These are phyloP conservation scores for Protodeltote pygarga DNA, from an alignment of 2,888 invertebrate species.

Conservation along the genomic window DNA sequence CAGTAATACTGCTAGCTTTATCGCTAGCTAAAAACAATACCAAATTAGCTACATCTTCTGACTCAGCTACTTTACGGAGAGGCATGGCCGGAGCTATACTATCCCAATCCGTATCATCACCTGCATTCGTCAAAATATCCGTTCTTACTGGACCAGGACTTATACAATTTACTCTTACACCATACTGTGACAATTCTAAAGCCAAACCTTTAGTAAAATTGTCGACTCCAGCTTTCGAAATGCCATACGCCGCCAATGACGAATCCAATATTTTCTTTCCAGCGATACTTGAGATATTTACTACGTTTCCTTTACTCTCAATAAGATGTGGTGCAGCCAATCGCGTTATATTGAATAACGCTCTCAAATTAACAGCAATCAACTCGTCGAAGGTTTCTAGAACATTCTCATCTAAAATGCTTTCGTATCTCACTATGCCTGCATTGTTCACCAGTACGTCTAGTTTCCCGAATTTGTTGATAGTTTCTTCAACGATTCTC, in stretches of 20 bases:
- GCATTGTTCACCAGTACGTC: slow-evolving; percentile 61
- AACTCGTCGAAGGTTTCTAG: slow-evolving; percentile 52
- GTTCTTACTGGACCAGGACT: slow-evolving; percentile 56
- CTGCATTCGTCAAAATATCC: slow-evolving; percentile 72
- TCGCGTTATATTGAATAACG: slow-evolving; percentile 52
- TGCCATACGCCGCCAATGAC: slow-evolving; percentile 78
- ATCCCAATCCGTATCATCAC: slow-evolving; percentile 81
- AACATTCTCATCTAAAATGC: slow-evolving; percentile 39
- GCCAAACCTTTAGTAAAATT: slow-evolving; percentile 92
- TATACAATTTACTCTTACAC: slow-evolving; percentile 52
- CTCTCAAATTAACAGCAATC: slow-evolving; percentile 56
- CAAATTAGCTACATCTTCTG: slow-evolving; percentile 54
- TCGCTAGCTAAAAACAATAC: slow-evolving; percentile 56
- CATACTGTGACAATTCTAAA: slow-evolving; percentile 69
- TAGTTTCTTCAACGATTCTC: slow-evolving; percentile 50
- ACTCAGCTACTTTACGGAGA: slow-evolving; percentile 48
- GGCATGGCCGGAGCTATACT: slow-evolving; percentile 29
- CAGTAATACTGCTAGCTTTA: slow-evolving; percentile 54
- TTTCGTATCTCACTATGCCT: slow-evolving; percentile 42
- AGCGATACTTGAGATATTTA: slow-evolving; percentile 61
- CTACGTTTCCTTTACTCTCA: slow-evolving; percentile 57
- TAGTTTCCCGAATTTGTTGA: slow-evolving; percentile 50
- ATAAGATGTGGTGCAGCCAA: slow-evolving; percentile 54
- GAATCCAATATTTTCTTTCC: slow-evolving; percentile 16
- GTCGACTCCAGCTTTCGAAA: slow-evolving; percentile 92